These are phyloP conservation scores for Temnothorax longispinosus DNA, from an alignment of 1,140 invertebrate species.

Conservation along the genomic window DNA sequence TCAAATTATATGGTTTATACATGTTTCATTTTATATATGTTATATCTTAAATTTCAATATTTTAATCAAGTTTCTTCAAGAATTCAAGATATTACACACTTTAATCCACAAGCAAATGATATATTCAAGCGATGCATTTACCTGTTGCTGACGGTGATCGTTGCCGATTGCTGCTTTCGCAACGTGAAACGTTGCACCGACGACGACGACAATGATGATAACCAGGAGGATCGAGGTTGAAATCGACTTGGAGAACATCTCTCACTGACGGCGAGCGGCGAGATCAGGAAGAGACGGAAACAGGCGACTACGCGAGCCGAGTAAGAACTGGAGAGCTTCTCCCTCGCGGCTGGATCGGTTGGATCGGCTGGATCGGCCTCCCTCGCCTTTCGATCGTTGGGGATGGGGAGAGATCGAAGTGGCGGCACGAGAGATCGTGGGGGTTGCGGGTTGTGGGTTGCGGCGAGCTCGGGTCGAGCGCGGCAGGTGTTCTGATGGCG, in stretches of 20 bases:
- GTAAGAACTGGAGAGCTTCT: background rate
- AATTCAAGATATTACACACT: no score
- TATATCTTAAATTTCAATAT: background rate
- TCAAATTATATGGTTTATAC: background rate
- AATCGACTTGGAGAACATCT: constrained; percentile 42
- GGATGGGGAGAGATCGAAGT: background rate
- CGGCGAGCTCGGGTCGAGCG: constrained; percentile 34
- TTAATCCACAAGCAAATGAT: background rate
- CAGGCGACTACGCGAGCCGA: background rate
- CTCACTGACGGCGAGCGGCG: background rate
- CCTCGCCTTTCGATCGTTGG: background rate
- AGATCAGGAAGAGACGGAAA: background rate
- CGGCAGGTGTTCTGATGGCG: constrained; percentile 76
- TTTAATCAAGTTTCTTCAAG: no score
- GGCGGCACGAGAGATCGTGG: constrained; percentile 33
- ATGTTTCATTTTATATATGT: background rate
- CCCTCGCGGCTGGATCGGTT: background rate
- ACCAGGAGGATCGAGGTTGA: constrained; percentile 13
- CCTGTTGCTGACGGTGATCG: constrained; percentile 69
- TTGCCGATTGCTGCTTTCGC: constrained; percentile 56
- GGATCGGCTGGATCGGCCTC: background rate
- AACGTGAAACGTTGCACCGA: background rate
- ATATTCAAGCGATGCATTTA: constrained; percentile 21
- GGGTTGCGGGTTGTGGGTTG: background rate
- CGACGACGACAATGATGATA: background rate